Evolutionary conservation across 1,140 invertebrate genomes (phyloP).

Genomic region (Mizuhopecten yessoensis): DNA sequence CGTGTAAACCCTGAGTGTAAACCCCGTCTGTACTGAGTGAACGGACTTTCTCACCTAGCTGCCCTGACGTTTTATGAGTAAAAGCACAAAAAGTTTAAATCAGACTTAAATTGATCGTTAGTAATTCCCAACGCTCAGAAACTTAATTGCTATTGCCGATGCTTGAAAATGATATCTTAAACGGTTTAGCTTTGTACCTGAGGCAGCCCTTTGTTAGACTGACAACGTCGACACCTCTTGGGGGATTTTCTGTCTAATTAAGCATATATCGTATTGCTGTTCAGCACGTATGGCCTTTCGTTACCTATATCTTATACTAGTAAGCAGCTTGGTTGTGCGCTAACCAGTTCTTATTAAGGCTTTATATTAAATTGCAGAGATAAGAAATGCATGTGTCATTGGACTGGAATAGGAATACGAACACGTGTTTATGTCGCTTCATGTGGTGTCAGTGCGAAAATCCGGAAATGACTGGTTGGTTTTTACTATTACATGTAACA

Average conservation of each 20-base stretch:
- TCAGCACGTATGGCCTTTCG: background rate
- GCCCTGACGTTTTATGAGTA: background rate
- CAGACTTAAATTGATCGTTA: background rate
- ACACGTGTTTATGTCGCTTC: too few species aligned
- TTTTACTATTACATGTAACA: too few species aligned
- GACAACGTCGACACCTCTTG: background rate
- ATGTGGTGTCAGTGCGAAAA: too few species aligned
- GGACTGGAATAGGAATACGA: background rate
- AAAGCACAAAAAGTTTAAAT: background rate
- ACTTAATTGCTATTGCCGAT: background rate
- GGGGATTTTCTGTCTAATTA: background rate
- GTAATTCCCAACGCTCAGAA: background rate
- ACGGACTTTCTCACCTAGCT: background rate
- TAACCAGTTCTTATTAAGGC: background rate
- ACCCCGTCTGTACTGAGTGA: background rate
- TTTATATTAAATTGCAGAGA: background rate
- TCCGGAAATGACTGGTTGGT: too few species aligned
- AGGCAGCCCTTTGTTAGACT: background rate
- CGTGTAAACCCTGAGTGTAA: too few species aligned
- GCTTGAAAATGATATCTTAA: conserved; percentile 9
- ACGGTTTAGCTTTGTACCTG: background rate
- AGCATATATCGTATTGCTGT: background rate
- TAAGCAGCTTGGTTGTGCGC: background rate
- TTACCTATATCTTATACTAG: background rate
- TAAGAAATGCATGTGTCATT: background rate